Percentiles rank a stretch among this genome's conserved stretches.
These are phyloP conservation scores for Scaptomyza caliginosa DNA, from an alignment of 2,888 invertebrate genomes.

Conservation along the genomic window DNA sequence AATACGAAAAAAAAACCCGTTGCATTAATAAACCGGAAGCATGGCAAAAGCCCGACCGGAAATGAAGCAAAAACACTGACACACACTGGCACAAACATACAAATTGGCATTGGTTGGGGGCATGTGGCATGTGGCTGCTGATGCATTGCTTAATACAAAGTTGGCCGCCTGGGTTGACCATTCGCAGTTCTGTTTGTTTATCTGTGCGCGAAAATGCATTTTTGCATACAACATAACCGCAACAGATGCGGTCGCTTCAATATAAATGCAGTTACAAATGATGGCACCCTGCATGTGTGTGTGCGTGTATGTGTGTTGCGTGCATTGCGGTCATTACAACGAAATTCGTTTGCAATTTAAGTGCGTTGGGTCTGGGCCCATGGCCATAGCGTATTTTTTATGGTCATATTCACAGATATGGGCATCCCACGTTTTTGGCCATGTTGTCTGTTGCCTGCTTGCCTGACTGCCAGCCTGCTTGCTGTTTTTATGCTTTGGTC, in stretches of 20 bases:
- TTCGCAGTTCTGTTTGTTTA: slow-evolving; percentile 60
- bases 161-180: slow-evolving; percentile 21
- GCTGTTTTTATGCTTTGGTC: slow-evolving; percentile 70
- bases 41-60: slow-evolving; percentile 61
- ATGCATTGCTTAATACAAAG: slow-evolving; percentile 63
- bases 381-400: slow-evolving; percentile 53
- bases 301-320: slow-evolving; percentile 24
- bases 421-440: slow-evolving; percentile 17
- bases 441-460: slow-evolving; percentile 37
- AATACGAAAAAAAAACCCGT: slow-evolving; percentile 35
- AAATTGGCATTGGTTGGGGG: not conserved
- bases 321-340: slow-evolving; percentile 73
- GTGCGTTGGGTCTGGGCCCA: slow-evolving; percentile 21
- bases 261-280: slow-evolving; percentile 80
- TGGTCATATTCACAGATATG: slow-evolving; percentile 48
- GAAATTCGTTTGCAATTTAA: slow-evolving; percentile 74
- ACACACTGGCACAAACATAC: slow-evolving; percentile 15
- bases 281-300: slow-evolving; percentile 30
- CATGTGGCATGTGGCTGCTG: slow-evolving; percentile 37
- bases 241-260: slow-evolving; percentile 80
- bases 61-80: slow-evolving; percentile 58
- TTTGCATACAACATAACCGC: slow-evolving; percentile 80
- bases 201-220: slow-evolving; percentile 80
- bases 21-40: slow-evolving; percentile 75
- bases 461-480: slow-evolving; percentile 33